Percentiles rank a stretch among this genome's conserved stretches.
These are phyloP conservation scores for Chaenodraco wilsoni DNA, from an alignment of 2,797 vertebrate genomes.

Conservation along the genomic window DNA sequence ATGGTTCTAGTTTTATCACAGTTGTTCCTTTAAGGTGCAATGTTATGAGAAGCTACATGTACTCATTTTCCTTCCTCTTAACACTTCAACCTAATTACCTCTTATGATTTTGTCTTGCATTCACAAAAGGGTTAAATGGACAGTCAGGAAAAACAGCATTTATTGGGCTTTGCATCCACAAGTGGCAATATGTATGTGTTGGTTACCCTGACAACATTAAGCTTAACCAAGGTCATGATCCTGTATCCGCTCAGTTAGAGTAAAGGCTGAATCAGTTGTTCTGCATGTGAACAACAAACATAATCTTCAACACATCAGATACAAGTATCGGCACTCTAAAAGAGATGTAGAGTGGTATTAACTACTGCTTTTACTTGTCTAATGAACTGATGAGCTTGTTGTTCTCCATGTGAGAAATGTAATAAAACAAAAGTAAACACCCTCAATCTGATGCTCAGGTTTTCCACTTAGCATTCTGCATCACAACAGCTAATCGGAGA, in stretches of 20 bases:
- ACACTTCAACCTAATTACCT: conserved; percentile 14
- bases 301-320: neutral
- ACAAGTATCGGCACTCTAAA: conserved; percentile 11
- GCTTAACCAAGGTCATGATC: conserved; percentile 78
- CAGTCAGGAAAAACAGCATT: conserved; percentile 6
- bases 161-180: conserved; percentile 24
- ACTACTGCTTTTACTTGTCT: neutral
- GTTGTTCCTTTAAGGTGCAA: neutral
- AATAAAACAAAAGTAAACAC: neutral
- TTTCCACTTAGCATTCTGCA: conserved; percentile 32
- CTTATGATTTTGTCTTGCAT: neutral
- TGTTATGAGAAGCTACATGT: neutral
- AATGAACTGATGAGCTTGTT: neutral
- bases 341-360: neutral
- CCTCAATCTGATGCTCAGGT: conserved; percentile 37
- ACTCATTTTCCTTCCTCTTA: conserved; percentile 12
- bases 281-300: conserved; percentile 47
- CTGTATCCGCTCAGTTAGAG: conserved; percentile 68
- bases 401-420: neutral
- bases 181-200: conserved; percentile 45
- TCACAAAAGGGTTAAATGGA: conserved; percentile 19
- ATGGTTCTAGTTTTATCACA: neutral
- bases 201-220: conserved; percentile 73
- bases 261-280: conserved; percentile 38
- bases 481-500: conserved; percentile 57